Base-by-base conservation (phyloP, 2,113 vertebrate genomes). In the Strigops habroptila region DNA sequence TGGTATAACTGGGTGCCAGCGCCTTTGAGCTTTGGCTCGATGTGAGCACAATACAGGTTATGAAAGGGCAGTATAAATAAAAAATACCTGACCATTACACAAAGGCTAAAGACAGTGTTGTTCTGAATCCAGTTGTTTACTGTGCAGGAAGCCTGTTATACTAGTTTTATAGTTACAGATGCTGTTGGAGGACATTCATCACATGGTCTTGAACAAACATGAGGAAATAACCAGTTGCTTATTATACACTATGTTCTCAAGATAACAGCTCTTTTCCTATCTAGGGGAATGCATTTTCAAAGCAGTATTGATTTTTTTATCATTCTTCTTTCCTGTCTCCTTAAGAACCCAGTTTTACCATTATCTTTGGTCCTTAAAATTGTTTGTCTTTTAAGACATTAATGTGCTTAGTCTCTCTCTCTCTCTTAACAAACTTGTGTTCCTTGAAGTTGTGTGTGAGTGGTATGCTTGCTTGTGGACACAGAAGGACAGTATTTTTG, bases 11-110 rank as follows among this genome's bases (percentile, higher is more conserved):
- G 92, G 64, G 51, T 95, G 76, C 51, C 80, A 90, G 48, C 64
- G 30, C 86, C 83, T 93, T 96, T 91, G 88, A 96, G 92, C 80
- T 88, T 92, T 94, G 88, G 28, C 64, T 93, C 75, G 79, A 12
- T 87, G 51, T 65, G 44, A 94, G 63, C 64, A 78, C 62, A 67
- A 43, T 67, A 62, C 15, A 49, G 75, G 35, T 88, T 93, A 65
- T 90, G 80, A 83, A 92, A 91, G 88, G 81, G 52, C 39, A 77
- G 30, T 85, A 84, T 91, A 93, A 94, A 81, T 88, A 91, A 91
- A 91, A 91, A 90, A 91, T 75, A 33, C 37, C 43, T 94, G 62
- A n/a, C 78, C 41, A 52, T 77, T 91, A 70, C 70, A 89, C 77
- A 93, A 64, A 88, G 44, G 80, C 90, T 88, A 81, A 39, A 70